These are phyloP conservation scores for Platichthys stellatus DNA, from an alignment of 2,113 vertebrate species.

Conservation along the genomic window DNA sequence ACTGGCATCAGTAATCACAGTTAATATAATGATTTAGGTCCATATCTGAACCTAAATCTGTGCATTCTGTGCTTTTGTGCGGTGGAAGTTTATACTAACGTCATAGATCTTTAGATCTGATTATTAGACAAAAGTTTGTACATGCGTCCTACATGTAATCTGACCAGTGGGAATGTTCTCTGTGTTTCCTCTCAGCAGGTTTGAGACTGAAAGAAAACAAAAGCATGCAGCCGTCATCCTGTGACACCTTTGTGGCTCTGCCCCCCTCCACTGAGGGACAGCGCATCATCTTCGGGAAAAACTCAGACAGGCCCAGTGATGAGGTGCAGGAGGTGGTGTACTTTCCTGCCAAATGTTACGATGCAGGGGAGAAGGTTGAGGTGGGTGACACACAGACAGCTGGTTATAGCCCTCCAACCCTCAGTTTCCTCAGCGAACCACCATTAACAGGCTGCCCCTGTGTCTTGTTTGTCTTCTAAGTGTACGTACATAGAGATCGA, in stretches of 20 bases:
- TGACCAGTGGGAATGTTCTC: background rate
- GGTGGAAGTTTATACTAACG: background rate
- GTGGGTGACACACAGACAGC: constrained; percentile 70
- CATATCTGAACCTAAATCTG: background rate
- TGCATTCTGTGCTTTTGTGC: background rate
- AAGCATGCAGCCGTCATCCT: constrained; percentile 84
- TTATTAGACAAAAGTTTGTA: background rate
- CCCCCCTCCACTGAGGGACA: constrained; percentile 86
- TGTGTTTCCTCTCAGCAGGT: background rate
- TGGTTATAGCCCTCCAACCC: constrained; percentile 6
- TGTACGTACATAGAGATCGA: constrained; percentile 93
- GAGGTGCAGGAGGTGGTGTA: constrained; percentile 94
- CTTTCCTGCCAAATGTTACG: constrained; percentile 82
- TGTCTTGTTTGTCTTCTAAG: constrained; percentile 71
- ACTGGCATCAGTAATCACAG: background rate
- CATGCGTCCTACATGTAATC: background rate
- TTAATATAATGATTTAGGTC: too few species aligned
- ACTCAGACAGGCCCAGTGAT: constrained; percentile 92
- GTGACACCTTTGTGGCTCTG: constrained; percentile 95
- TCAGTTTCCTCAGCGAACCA: constrained; percentile 11
- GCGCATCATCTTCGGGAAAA: constrained; percentile 92
- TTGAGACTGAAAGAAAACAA: background rate
- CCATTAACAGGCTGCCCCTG: constrained; percentile 6
- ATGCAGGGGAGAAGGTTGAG: constrained; percentile 82
- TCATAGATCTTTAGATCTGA: background rate